Evolutionary conservation across 2,888 invertebrate species (phyloP).

Genomic region (Metellina segmentata): DNA sequence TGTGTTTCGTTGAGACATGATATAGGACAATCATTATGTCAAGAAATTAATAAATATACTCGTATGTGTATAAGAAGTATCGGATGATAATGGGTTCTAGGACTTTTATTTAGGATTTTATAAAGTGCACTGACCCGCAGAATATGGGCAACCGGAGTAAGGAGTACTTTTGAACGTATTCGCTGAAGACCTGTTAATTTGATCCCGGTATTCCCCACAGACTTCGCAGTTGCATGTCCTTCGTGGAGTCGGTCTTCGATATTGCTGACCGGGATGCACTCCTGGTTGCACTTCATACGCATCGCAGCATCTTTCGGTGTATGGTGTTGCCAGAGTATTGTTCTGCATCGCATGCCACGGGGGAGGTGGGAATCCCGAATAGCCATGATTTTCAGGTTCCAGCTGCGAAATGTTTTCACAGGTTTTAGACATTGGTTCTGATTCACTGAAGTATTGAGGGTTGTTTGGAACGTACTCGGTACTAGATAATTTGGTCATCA

Average conservation of each 20-base stretch:
- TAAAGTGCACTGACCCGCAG: not conserved
- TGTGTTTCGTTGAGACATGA: no score
- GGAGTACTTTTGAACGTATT: not conserved
- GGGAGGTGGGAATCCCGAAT: conserved; percentile 1
- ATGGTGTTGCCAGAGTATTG: not conserved
- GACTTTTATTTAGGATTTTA: no score
- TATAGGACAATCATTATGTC: no score
- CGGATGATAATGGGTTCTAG: no score
- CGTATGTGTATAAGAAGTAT: no score
- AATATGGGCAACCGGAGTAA: not conserved
- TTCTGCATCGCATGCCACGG: not conserved
- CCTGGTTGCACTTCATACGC: not conserved
- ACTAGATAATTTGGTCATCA: conserved; percentile 5
- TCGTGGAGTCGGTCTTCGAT: not conserved
- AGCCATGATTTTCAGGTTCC: not conserved
- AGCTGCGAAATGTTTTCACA: not conserved
- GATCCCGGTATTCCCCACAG: not conserved
- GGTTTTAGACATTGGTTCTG: not conserved
- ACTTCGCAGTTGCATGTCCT: not conserved
- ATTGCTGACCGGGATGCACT: not conserved
- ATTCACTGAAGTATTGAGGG: conserved; percentile 32
- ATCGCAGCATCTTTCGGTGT: conserved; percentile 5
- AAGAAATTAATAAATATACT: no score
- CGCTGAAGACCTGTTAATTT: not conserved
- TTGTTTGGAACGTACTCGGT: conserved; percentile 63